Conservation (phyloP, 2,797 vertebrate genomes). For the Pagetopsis macropterus region DNA sequence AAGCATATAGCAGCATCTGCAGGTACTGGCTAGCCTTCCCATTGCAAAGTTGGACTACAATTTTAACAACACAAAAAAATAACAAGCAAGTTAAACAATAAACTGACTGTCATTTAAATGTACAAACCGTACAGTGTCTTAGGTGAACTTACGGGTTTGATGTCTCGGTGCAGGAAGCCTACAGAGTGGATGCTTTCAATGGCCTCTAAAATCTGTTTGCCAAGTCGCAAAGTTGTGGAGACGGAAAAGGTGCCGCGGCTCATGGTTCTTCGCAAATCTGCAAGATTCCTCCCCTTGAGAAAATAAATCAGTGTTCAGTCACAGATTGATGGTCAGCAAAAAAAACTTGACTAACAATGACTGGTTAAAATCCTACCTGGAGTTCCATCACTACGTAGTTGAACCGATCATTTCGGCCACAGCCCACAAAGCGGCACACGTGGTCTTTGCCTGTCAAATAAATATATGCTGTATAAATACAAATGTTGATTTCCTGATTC, state of each 20-base stretch:
- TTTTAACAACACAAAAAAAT: slow-evolving; percentile 75
- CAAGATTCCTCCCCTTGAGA: slow-evolving; percentile 93
- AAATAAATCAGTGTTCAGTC: not conserved
- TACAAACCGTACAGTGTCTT: not conserved
- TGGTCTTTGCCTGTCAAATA: slow-evolving; percentile 92
- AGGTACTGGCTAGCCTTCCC: slow-evolving; percentile 92
- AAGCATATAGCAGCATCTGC: slow-evolving; percentile 98
- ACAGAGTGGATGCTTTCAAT: slow-evolving; percentile 99
- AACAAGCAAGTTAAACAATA: slow-evolving; percentile 9
- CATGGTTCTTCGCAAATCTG: slow-evolving; percentile 94
- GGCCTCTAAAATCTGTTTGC: slow-evolving; percentile 95
- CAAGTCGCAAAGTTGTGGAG: slow-evolving; percentile 94
- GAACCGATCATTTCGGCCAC: slow-evolving; percentile 97
- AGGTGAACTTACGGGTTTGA: slow-evolving; percentile 92
- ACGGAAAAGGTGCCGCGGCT: slow-evolving; percentile 91
- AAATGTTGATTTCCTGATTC: not conserved
- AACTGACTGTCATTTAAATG: not conserved
- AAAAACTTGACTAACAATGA: not conserved
- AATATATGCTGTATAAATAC: not conserved
- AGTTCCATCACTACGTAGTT: slow-evolving; percentile 99
- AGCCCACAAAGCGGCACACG: slow-evolving; percentile 97
- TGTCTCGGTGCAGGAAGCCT: slow-evolving; percentile 97
- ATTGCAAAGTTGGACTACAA: slow-evolving; percentile 95
- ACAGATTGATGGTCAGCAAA: not conserved
- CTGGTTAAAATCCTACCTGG: slow-evolving; percentile 84